Base-by-base conservation (phyloP, 2,797 vertebrate genomes). In the Bradypus variegatus region DNA sequence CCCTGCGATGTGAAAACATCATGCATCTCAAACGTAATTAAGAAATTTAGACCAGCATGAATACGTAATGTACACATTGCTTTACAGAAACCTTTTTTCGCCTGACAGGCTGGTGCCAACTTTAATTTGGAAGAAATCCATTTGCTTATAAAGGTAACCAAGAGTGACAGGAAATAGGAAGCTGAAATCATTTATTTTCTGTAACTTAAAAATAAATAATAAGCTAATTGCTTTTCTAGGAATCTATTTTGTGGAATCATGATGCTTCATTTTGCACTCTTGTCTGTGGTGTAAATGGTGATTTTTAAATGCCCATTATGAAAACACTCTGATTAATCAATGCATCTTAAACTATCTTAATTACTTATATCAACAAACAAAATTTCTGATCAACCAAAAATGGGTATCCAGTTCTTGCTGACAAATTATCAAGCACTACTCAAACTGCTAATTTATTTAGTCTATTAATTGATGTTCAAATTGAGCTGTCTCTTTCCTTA, bases 101-200 rank as follows among this genome's bases (percentile, higher is more conserved):
- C 91, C 95, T 95, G 89, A 97, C 96, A 97, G 96, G 95, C 96
- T 96, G 96, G 96, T 97, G 97, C 97, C 93, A 81, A 95, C 95
- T 97, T 97, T 97, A 96, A 97, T 97, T 97, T 97, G 97, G 96
- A 97, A 97, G 95, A 96, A 96, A 97, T 97, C 97, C 95, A 97
- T 97, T 97, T 97, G 96, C 97, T 96, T 96, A 97, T 95, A 96
- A 97, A 97, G 96, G 97, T 97, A 97, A 97, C 96, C 96, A 97
- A 97, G 96, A 97, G 92, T 97, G 96, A 96, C 97, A 97, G 96
- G 96, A 97, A 97, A 97, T 96, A 95, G 95, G 94, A 96, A 87
- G 69, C 94, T 95, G 95, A 93, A 0, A 1, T 95, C 96, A 97
- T 97, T 96, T 97, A 96, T 97, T 95, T 96, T 96, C 95, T 92